These are phyloP conservation scores for Agapostemon virescens DNA, from an alignment of 2,888 invertebrate genomes.

Conservation along the genomic window DNA sequence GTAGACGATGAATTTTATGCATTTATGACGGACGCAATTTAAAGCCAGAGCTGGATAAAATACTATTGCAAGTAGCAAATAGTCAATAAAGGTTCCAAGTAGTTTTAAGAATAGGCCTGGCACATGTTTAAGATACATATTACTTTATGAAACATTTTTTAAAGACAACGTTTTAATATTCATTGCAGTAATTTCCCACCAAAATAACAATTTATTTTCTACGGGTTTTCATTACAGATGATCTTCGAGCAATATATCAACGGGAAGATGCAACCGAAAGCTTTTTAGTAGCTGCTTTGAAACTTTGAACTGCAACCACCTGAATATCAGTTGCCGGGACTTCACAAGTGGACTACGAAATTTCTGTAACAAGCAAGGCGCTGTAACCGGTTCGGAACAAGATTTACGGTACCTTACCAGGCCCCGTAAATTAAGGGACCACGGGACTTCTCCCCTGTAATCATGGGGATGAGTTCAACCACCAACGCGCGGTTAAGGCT, in stretches of 20 bases:
- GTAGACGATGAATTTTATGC: no score
- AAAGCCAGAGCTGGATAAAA: no score
- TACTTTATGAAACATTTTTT: no score
- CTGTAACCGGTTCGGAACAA: slow-evolving; percentile 1
- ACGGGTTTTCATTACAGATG: background rate
- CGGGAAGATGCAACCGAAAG: background rate
- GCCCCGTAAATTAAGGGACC: slow-evolving; percentile 1
- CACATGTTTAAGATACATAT: no score
- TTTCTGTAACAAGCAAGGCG: background rate
- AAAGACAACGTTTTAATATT: background rate
- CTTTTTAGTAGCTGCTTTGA: background rate
- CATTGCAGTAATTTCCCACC: background rate
- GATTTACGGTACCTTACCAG: background rate
- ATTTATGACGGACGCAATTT: no score
- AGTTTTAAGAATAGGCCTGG: no score
- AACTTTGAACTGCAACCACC: background rate
- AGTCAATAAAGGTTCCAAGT: no score
- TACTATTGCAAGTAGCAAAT: no score
- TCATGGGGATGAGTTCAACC: background rate
- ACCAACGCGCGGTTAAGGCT: background rate
- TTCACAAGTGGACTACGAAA: background rate
- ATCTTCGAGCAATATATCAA: background rate
- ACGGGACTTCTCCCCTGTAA: background rate
- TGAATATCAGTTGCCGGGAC: background rate
- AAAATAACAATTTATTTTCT: background rate